Conservation (phyloP, 2,113 vertebrate species). For the Stomatorhinus ivindoensis region DNA sequence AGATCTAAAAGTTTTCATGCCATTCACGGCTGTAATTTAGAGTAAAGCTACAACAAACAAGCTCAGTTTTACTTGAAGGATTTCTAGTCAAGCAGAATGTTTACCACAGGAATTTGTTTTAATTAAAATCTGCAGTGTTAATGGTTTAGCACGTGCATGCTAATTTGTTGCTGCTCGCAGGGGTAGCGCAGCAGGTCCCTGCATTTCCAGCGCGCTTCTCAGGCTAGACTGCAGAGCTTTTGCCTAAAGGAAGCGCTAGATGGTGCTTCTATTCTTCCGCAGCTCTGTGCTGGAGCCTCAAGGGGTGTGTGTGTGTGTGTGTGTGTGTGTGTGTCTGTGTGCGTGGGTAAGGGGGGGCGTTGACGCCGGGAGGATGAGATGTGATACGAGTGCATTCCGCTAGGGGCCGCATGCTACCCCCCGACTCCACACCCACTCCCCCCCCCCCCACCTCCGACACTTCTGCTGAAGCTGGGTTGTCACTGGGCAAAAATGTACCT, state of each 20-base stretch:
- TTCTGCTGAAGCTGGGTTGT: neutral
- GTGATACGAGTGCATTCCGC: constrained; percentile 29
- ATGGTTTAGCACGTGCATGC: neutral
- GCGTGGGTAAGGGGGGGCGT: constrained; percentile 24
- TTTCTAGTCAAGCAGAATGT: neutral
- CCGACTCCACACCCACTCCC: neutral
- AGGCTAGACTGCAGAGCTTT: constrained; percentile 51
- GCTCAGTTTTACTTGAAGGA: neutral
- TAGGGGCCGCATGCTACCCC: constrained; percentile 18
- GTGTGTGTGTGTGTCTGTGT: neutral
- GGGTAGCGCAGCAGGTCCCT: neutral
- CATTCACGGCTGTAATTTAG: constrained; percentile 17
- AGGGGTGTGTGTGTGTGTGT: constrained; percentile 21
- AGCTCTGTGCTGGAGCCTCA: constrained; percentile 45
- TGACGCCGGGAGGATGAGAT: constrained; percentile 40
- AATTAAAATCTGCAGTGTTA: neutral
- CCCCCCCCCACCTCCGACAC: neutral
- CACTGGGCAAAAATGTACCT: neutral
- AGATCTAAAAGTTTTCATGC: constrained; percentile 14
- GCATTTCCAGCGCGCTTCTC: constrained; percentile 10
- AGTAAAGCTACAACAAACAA: constrained; percentile 4
- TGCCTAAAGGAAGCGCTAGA: constrained; percentile 82
- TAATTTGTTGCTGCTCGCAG: neutral
- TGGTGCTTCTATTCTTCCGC: constrained; percentile 83
- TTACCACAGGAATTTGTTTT: neutral